These are phyloP conservation scores for Halcyon smyrnensis DNA, from an alignment of 2,797 vertebrate genomes.

Conservation along the genomic window DNA sequence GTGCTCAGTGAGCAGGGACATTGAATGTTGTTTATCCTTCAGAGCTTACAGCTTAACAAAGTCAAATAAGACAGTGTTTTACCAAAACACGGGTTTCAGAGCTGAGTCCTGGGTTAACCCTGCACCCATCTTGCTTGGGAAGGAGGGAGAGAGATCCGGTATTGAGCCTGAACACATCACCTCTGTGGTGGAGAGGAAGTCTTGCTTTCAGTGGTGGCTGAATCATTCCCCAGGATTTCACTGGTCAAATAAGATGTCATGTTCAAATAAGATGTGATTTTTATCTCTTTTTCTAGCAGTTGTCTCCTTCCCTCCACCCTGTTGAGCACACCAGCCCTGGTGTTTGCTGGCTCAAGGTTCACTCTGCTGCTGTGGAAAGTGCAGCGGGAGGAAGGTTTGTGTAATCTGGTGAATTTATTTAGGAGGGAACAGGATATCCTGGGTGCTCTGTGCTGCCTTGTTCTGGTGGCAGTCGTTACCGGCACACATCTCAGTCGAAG, in stretches of 20 bases:
- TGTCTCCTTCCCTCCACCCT: not conserved
- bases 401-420: conserved; percentile 54
- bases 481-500: rapidly evolving
- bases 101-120: not conserved
- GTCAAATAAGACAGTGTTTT: not conserved
- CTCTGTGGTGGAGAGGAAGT: not conserved
- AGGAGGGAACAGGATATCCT: conserved; percentile 75
- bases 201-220: not conserved
- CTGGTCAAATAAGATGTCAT: not conserved
- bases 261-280: not conserved
- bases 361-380: conserved; percentile 19
- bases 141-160: not conserved
- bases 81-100: not conserved
- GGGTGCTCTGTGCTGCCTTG: conserved; percentile 32
- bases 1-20: not conserved
- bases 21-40: not conserved
- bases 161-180: not conserved
- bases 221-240: conserved; percentile 11
- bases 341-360: conserved; percentile 56
- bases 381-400: conserved; percentile 42
- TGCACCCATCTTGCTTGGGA: not conserved
- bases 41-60: not conserved
- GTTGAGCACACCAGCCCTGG: not conserved
- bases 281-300: not conserved
- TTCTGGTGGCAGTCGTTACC: not conserved